Evolutionary conservation across 2,888 invertebrate species (phyloP).

Genomic region (Apocheima hispidaria): DNA sequence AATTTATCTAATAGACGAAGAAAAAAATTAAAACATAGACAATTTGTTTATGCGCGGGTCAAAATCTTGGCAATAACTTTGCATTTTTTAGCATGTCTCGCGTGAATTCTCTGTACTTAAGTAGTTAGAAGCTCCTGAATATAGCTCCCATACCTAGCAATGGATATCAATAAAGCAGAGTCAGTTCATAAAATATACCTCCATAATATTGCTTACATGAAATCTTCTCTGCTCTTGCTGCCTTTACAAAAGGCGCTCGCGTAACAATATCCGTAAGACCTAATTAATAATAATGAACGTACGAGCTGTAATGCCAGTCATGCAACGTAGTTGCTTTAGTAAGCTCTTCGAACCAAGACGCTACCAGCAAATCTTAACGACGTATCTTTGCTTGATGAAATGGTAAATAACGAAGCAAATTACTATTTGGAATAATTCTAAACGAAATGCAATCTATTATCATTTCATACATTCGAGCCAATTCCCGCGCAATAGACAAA

Average conservation of each 20-base stretch:
- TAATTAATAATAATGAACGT: constrained; percentile 38
- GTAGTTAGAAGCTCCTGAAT: not conserved
- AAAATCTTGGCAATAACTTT: no score
- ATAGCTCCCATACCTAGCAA: not conserved
- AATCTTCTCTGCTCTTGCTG: constrained; percentile 16
- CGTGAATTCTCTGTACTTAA: no score
- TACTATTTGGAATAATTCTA: not conserved
- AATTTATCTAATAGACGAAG: no score
- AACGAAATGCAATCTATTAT: no score
- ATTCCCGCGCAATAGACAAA: no score
- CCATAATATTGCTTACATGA: constrained; percentile 16
- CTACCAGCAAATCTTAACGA: constrained; percentile 1
- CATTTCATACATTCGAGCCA: no score
- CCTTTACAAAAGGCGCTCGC: constrained; percentile 23
- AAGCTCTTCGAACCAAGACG: constrained; percentile 9
- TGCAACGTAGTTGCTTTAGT: constrained; percentile 25
- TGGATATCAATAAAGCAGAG: not conserved
- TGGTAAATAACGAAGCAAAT: not conserved
- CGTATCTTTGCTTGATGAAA: constrained; percentile 8
- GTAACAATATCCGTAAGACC: constrained; percentile 35
- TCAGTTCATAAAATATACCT: constrained; percentile 1
- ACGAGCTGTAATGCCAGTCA: constrained; percentile 29
- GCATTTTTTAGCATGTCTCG: no score
- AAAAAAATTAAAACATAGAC: no score
- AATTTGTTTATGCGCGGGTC: no score